Percentiles rank a stretch among this genome's conserved stretches.
These are phyloP conservation scores for Synaphobranchus kaupii DNA, from an alignment of 2,797 vertebrate genomes.

Conservation along the genomic window DNA sequence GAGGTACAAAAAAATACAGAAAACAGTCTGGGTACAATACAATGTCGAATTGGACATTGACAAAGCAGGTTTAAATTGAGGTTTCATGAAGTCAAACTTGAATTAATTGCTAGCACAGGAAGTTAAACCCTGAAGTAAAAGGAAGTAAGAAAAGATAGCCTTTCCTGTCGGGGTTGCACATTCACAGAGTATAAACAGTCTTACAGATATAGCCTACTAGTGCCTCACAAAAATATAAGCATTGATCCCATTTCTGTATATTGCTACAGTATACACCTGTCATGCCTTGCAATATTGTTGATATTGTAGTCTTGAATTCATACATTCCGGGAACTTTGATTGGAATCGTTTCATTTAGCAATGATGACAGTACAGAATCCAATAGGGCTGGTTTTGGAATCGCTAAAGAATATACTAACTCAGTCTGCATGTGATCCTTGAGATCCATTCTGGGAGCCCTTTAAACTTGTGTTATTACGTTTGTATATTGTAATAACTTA, in stretches of 20 bases:
- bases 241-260: background rate
- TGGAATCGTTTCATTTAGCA: background rate
- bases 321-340: background rate
- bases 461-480: background rate
- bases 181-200: background rate
- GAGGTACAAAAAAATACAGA: no score
- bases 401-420: background rate
- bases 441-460: background rate
- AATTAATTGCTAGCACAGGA: background rate
- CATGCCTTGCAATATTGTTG: background rate
- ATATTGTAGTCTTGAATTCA: background rate
- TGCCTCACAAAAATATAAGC: background rate
- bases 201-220: background rate
- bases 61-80: background rate
- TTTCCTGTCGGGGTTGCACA: background rate
- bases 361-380: background rate
- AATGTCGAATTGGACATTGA: background rate
- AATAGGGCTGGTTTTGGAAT: background rate
- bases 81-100: background rate
- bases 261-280: background rate
- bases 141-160: background rate
- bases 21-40: background rate
- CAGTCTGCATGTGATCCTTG: background rate
- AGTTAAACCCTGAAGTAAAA: background rate
- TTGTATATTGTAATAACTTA: background rate